Conservation (phyloP, 2,113 vertebrate species). For the Podarcis raffonei region DNA sequence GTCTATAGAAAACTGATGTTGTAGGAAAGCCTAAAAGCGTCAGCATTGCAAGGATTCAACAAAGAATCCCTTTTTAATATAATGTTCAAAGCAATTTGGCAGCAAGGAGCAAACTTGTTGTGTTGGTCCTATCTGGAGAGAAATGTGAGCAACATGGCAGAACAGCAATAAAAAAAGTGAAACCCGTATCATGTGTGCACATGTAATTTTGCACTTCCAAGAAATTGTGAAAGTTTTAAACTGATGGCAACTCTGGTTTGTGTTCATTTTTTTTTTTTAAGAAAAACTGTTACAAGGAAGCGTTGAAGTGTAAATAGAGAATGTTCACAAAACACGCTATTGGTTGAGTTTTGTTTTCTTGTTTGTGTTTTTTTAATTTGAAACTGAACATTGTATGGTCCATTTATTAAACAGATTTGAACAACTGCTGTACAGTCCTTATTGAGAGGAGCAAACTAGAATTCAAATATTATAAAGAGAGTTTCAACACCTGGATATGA, state of each 20-base stretch:
- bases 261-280: constrained; percentile 72
- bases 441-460: constrained; percentile 74
- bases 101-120: constrained; percentile 64
- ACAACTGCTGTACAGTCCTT: constrained; percentile 76
- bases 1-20: not conserved
- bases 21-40: not conserved
- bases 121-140: constrained; percentile 61
- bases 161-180: constrained; percentile 82
- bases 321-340: constrained; percentile 70
- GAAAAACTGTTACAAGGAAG: constrained; percentile 69
- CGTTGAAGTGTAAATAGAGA: constrained; percentile 71
- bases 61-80: not conserved
- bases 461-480: constrained; percentile 78
- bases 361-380: constrained; percentile 74
- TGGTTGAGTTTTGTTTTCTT: constrained; percentile 61
- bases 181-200: constrained; percentile 74
- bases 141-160: constrained; percentile 69
- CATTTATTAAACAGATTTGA: constrained; percentile 76
- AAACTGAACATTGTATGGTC: constrained; percentile 77
- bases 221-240: constrained; percentile 76
- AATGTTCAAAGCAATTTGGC: constrained; percentile 58
- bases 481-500: constrained; percentile 73
- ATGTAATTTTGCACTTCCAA: constrained; percentile 75
- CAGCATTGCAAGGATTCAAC: constrained; percentile 12
- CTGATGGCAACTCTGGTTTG: constrained; percentile 71